A percentile compares a stretch with the other conserved stretches of the same genome.
phyloP scores from a whole-genome alignment of 2,888 invertebrate species.

The Brenthis ino region DNA sequence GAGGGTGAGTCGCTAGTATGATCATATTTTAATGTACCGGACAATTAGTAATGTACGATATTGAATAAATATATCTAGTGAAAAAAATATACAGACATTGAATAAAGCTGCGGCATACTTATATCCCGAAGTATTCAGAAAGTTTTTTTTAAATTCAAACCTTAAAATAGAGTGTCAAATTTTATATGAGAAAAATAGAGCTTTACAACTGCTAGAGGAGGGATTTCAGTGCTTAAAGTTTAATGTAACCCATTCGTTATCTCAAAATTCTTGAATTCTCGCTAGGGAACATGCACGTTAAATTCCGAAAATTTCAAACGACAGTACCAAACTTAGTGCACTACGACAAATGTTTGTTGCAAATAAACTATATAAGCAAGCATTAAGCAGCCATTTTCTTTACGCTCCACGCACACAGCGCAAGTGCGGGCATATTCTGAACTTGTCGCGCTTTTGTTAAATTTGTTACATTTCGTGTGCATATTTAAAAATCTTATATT shows the following conservation, averaged over 20 bases:
- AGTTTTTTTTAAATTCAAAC: background rate
- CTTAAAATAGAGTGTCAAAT: constrained; percentile 9
- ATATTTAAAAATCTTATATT: constrained; percentile 31
- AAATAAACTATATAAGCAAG: constrained; percentile 47
- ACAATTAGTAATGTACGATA: no score
- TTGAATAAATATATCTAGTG: no score
- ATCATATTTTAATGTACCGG: no score
- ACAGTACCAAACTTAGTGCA: constrained; percentile 38
- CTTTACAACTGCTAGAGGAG: background rate
- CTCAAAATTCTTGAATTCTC: constrained; percentile 10
- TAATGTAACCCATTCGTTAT: constrained; percentile 20
- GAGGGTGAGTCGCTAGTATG: no score
- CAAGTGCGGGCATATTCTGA: constrained; percentile 37
- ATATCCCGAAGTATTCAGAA: background rate
- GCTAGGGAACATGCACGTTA: constrained; percentile 22
- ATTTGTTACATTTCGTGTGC: constrained; percentile 33
- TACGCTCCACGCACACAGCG: constrained; percentile 43
- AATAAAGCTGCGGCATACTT: background rate
- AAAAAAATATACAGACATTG: no score
- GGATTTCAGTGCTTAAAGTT: constrained; percentile 13
- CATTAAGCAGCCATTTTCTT: constrained; percentile 48
- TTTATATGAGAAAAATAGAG: constrained; percentile 8
- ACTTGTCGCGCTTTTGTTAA: constrained; percentile 36
- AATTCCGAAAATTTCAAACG: constrained; percentile 42
- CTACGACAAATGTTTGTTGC: constrained; percentile 45